Conservation (phyloP, 1,140 invertebrate genomes). For the Glomeris maerens region DNA sequence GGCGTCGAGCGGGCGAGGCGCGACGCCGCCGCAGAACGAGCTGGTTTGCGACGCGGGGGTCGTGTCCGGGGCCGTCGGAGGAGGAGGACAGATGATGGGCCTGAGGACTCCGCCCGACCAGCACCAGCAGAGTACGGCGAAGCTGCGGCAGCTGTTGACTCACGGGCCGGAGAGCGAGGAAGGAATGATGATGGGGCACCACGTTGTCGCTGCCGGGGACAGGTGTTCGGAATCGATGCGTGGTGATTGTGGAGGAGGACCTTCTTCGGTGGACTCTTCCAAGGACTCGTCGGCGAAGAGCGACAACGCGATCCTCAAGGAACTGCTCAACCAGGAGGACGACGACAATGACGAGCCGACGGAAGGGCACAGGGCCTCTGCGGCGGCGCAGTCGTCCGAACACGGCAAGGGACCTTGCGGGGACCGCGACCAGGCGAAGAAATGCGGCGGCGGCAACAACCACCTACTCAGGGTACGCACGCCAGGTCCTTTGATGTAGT, state of each 20-base stretch:
- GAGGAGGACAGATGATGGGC: no score
- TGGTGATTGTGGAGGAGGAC: conserved; percentile 33
- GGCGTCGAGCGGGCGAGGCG: conserved; percentile 7
- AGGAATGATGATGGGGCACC: no score
- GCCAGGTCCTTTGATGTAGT: no score
- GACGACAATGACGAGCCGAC: conserved; percentile 45
- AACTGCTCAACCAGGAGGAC: conserved; percentile 62
- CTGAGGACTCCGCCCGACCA: neutral
- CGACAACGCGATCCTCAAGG: conserved; percentile 52
- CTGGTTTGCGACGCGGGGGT: no score
- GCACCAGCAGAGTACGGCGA: neutral
- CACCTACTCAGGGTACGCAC: conserved; percentile 61
- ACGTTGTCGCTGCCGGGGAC: no score
- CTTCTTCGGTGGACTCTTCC: conserved; percentile 6
- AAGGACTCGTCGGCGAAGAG: conserved; percentile 23
- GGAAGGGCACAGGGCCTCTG: neutral
- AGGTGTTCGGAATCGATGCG: conserved; percentile 5
- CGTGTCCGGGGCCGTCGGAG: no score
- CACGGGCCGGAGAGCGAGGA: neutral
- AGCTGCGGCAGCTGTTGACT: conserved; percentile 7
- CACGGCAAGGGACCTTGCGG: conserved; percentile 8
- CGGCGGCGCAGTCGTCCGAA: neutral
- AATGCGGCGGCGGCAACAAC: conserved; percentile 39
- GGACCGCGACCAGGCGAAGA: conserved; percentile 15
- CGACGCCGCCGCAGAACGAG: neutral